Conservation (phyloP, 2,888 invertebrate genomes). For the Leptinotarsa haldemani region DNA sequence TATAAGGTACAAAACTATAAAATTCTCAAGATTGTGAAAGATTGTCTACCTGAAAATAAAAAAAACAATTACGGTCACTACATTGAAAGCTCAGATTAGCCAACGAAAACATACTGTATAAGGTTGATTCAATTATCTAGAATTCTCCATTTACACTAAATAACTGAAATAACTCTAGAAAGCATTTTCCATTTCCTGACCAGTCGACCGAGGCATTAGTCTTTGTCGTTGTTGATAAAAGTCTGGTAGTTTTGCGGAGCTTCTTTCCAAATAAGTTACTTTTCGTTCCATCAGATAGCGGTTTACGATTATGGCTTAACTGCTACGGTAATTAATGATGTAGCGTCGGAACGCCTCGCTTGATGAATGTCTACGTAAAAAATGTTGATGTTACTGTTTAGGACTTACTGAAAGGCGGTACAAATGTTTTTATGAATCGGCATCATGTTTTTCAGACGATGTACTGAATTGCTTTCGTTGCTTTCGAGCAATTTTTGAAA, state of each 20-base stretch:
- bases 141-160: background rate
- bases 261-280: slow-evolving; percentile 1
- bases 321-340: background rate
- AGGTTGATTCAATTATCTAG: too few relatives aligned
- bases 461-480: too few relatives aligned
- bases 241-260: background rate
- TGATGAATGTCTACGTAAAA: background rate
- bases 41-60: too few relatives aligned
- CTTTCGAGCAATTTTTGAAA: too few relatives aligned
- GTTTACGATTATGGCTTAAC: slow-evolving; percentile 6
- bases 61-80: too few relatives aligned
- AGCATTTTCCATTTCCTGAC: background rate
- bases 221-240: background rate
- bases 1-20: too few relatives aligned
- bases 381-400: background rate
- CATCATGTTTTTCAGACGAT: background rate
- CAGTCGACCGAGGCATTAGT: background rate
- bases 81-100: too few relatives aligned
- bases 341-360: background rate
- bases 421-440: background rate
- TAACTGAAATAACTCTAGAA: background rate
- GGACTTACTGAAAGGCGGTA: background rate
- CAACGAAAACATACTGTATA: too few relatives aligned
- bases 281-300: background rate
- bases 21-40: too few relatives aligned